Evolutionary conservation across 2,113 vertebrate species (phyloP), one percentile per base, ranked within the genome.

Genomic region (Anoura caudifer): DNA sequence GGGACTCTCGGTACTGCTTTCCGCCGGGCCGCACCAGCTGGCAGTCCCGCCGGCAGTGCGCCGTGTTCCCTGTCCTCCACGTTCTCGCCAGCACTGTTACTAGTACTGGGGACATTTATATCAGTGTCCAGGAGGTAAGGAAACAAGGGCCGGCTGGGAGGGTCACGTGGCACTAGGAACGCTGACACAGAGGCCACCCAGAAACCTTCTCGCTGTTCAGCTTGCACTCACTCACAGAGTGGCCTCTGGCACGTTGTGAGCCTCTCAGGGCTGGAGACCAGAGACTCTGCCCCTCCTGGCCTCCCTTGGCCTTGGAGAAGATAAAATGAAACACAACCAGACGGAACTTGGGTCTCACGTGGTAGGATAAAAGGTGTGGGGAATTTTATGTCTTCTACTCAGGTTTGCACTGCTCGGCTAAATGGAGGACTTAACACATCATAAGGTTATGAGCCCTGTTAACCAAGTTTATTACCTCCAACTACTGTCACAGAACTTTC

Each of bases 131-230:
- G 56, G 81, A 38, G 8, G 63, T 59, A 26, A 84, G 41, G 36
- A 36, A 31, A 33, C 9, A 2, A 47, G 50, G 17, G 59, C 28
- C 28, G 22, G 0, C 41, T 28, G 47, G 65, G 75, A 94, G 47
- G 36, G 19, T n/a, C 56, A 33, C 24, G 26, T 9, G 36, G 9
- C n/a, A 3, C 52, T 12, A 45, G 50, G 47, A 6, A 41, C 20
- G 20, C 0, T 11, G 31, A n/a, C 63, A 9, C 3, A 9, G 41
- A 47, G 41, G 43, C 2, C 1, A 9, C 69, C 47, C 14, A 1
- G 41, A 65, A 73, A 9, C 16, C 47, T 41, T 88, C 77, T 75
- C 33, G 20, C 4, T 47, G 85, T 15, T 45, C 47, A 5, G 2
- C 5, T 14, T 38, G n/a, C 0, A 1, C 31, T 47, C n/a, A 26